These are phyloP conservation scores for Enteromius argenteus DNA, from an alignment of 2,797 vertebrate species.

Conservation along the genomic window DNA sequence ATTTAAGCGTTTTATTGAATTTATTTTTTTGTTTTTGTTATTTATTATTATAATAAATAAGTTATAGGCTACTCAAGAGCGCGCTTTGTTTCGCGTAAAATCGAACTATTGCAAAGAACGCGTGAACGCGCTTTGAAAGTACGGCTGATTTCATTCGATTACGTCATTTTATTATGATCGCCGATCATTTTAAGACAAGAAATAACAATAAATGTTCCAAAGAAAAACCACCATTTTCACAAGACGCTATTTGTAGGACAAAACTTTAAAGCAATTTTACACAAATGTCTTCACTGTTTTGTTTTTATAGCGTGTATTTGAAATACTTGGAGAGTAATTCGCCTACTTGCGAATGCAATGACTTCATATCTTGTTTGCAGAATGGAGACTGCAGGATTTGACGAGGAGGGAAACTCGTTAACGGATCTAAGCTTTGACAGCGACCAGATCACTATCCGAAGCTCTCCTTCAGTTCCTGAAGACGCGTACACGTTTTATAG, in stretches of 20 bases:
- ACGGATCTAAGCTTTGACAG: slow-evolving; percentile 86
- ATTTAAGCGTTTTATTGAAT: background rate
- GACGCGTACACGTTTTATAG: slow-evolving; percentile 86
- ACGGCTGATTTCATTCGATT: background rate
- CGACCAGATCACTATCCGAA: slow-evolving; percentile 83
- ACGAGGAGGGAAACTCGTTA: slow-evolving; percentile 89
- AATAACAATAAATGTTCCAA: too few species aligned
- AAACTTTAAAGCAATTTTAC: too few species aligned
- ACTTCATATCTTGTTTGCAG: slow-evolving; percentile 69
- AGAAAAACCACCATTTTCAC: too few species aligned
- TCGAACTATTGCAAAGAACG: background rate
- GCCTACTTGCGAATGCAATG: too few species aligned
- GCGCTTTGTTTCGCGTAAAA: background rate
- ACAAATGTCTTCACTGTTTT: background rate
- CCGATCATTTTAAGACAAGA: background rate
- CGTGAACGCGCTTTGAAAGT: background rate
- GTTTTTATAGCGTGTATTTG: background rate
- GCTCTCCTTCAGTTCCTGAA: slow-evolving; percentile 81
- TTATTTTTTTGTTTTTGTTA: too few species aligned
- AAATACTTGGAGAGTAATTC: too few species aligned
- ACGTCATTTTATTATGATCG: background rate
- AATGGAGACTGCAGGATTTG: slow-evolving; percentile 87
- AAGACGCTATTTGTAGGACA: too few species aligned
- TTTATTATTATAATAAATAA: too few species aligned
- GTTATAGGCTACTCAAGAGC: too few species aligned